Evolutionary conservation across 1,140 invertebrate species (phyloP), one percentile per base, ranked within the genome.

Genomic region (Cylas formicarius): DNA sequence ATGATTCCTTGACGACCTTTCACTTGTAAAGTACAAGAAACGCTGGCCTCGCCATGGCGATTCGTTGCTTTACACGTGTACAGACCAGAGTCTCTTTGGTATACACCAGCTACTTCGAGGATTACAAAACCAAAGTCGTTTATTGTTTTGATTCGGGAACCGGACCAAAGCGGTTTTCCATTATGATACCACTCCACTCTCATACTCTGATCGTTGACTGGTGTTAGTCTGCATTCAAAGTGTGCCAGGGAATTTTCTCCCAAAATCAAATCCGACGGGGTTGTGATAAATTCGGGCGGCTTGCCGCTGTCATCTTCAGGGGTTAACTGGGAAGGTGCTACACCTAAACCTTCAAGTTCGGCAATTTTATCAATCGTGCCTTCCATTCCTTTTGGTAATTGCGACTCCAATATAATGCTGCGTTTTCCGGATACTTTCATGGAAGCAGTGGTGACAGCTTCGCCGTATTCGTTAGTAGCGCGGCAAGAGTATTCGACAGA

Each of bases 131-230:
- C 90, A 68, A 94, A 94, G 60, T 95, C 90, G 54, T 90, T 90
- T 43, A 92, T 91, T 0, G 86, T 91, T 62, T 91, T 91, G 39
- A 92, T 81, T 65, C 89, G 77, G 6, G 86, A 90, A 32, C 89
- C 90, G 46, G 86, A 80, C 56, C 84, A 78, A 29, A 95, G 70
- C 7, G 89, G 77, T 70, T 93, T 90, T 21, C 91, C 92, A 66
- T 97, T 94, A 55, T 95, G 90, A 77, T 83, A 96, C 92, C 92
- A 97, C 69, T 96, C 92, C 10, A 97, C 89, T 51, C 83, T 76
- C 83, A 96, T 86, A 43, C 84, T 89, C 1, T 87, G 84, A 69
- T 96, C 91, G 56, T 90, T 89, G 6, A 91, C 77, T n/a, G 92
- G 92, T 39, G 81, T 78, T 14, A 95, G 67, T 26, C 86, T 80